These are phyloP conservation scores for Nautilus pompilius DNA, from an alignment of 1,140 invertebrate genomes.

Conservation along the genomic window DNA sequence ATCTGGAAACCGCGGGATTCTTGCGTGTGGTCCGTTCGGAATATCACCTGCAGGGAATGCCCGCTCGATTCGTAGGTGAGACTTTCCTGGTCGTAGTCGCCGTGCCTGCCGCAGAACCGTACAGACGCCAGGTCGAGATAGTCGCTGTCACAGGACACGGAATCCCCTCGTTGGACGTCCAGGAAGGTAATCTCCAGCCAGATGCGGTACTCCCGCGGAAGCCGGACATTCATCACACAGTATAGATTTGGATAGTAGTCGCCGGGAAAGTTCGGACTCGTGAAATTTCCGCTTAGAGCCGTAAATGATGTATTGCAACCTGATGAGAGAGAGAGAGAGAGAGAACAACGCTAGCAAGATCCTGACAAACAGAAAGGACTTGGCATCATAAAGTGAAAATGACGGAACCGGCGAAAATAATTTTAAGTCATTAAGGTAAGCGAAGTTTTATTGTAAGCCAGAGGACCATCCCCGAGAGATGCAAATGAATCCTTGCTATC, in stretches of 20 bases:
- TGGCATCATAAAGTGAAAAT: too few relatives aligned
- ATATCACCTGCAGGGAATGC: constrained; percentile 6
- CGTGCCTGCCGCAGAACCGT: not conserved
- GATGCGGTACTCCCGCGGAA: not conserved
- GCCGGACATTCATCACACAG: constrained; percentile 3
- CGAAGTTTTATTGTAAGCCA: too few relatives aligned
- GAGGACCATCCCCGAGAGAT: too few relatives aligned
- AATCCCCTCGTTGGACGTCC: not conserved
- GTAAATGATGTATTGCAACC: too few relatives aligned
- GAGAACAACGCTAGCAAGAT: too few relatives aligned
- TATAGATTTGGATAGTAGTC: constrained; percentile 12
- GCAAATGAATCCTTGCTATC: too few relatives aligned
- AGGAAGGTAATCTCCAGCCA: constrained; percentile 4
- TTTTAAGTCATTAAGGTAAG: too few relatives aligned
- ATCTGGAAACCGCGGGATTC: constrained; percentile 19
- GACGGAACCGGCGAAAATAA: too few relatives aligned
- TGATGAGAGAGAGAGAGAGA: too few relatives aligned
- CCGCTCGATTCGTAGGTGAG: constrained; percentile 12
- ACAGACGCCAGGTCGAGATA: not conserved
- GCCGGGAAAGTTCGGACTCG: constrained; percentile 3
- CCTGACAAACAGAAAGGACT: too few relatives aligned
- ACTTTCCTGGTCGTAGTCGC: not conserved
- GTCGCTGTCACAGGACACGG: not conserved
- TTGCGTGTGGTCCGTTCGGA: constrained; percentile 14
- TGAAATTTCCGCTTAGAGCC: constrained; percentile 1